These are phyloP conservation scores for Python bivittatus DNA, from an alignment of 2,113 vertebrate species.

Conservation along the genomic window DNA sequence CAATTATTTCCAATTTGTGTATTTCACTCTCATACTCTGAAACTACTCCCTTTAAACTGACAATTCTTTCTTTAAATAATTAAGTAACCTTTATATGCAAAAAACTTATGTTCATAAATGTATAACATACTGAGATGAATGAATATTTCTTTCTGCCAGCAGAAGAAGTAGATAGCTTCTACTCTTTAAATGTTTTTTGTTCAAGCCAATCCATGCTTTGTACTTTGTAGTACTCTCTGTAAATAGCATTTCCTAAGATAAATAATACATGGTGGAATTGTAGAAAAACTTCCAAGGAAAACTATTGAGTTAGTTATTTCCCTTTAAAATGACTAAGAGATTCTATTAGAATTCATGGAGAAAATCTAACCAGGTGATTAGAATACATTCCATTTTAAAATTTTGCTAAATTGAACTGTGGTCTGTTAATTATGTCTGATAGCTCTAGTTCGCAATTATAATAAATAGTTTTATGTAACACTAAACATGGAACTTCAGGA, in stretches of 20 bases:
- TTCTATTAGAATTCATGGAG: too few species aligned
- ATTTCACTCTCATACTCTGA: not conserved
- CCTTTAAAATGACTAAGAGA: not conserved
- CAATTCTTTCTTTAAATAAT: not conserved
- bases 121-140: not conserved
- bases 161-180: not conserved
- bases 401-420: not conserved
- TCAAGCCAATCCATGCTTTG: not conserved
- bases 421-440: not conserved
- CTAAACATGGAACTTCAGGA: too few species aligned
- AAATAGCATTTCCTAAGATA: not conserved
- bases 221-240: not conserved
- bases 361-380: too few species aligned
- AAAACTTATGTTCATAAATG: not conserved
- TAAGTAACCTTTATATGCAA: not conserved
- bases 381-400: not conserved
- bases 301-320: not conserved
- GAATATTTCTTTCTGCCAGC: not conserved
- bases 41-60: not conserved
- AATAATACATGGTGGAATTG: not conserved
- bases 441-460: too few species aligned
- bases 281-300: not conserved
- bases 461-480: too few species aligned
- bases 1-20: not conserved
- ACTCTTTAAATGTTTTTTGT: not conserved